Evolutionary conservation across 2,113 vertebrate species (phyloP).

Genomic region (Thalassoma bifasciatum): DNA sequence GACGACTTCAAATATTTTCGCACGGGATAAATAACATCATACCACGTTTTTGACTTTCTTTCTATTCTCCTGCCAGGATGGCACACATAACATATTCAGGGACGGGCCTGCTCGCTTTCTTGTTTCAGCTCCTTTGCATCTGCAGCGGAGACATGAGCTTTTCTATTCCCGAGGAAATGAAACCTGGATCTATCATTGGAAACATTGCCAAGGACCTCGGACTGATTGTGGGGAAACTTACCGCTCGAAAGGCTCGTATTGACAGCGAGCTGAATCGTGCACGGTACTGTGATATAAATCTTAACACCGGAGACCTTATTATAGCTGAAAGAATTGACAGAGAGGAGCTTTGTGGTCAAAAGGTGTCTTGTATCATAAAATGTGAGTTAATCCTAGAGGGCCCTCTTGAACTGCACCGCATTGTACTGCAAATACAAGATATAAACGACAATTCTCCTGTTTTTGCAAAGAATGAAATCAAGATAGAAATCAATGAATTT

Average conservation of each 20-base stretch:
- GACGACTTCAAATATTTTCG: background rate
- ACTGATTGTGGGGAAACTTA: constrained; percentile 69
- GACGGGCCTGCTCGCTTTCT: constrained; percentile 9
- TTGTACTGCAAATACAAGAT: constrained; percentile 74
- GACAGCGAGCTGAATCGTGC: constrained; percentile 62
- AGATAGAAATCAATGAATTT: constrained; percentile 75
- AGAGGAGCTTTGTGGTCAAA: constrained; percentile 80
- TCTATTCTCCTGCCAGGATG: background rate
- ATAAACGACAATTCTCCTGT: constrained; percentile 83
- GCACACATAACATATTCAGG: background rate
- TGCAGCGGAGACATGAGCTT: constrained; percentile 78
- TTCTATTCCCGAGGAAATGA: constrained; percentile 78
- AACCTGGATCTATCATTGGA: constrained; percentile 80
- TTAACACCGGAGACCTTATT: constrained; percentile 73
- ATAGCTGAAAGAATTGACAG: constrained; percentile 79
- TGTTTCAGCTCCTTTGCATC: no score
- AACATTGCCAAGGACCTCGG: constrained; percentile 84
- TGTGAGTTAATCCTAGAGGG: constrained; percentile 81
- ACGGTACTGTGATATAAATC: constrained; percentile 71
- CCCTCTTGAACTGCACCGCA: constrained; percentile 74
- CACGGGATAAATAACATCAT: background rate
- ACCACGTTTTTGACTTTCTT: constrained; percentile 8
- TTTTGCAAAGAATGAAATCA: constrained; percentile 40
- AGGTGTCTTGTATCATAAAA: constrained; percentile 70
- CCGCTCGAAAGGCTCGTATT: constrained; percentile 72